Percentiles rank a stretch among this genome's conserved stretches.
phyloP scores from a whole-genome alignment of 1,140 invertebrate species.

The Bombyx mori region ASM3026992v2 NC_085134.1:2982501-2983000 shows the following conservation, averaged over 20 bases:
- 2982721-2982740: constrained; percentile 29
- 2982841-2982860: constrained; percentile 53
- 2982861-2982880: constrained; percentile 32
- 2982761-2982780: constrained; percentile 24
- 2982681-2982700: constrained; percentile 34
- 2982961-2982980: no score
- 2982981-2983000: no score
- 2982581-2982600: no score
- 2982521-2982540: no score
- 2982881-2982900: constrained; percentile 43
- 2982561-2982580: neutral
- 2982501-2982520: no score
- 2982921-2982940: no score
- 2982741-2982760: constrained; percentile 37
- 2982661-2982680: constrained; percentile 47
- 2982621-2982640: neutral
- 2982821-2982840: constrained; percentile 43
- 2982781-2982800: constrained; percentile 35
- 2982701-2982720: constrained; percentile 37
- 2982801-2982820: constrained; percentile 36
- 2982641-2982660: constrained; percentile 54
- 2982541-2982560: neutral
- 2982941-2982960: no score
- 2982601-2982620: no score
- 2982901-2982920: constrained; percentile 29